These are phyloP conservation scores for Tolypeutes matacus DNA, from an alignment of 2,797 vertebrate genomes.

Conservation along the genomic window DNA sequence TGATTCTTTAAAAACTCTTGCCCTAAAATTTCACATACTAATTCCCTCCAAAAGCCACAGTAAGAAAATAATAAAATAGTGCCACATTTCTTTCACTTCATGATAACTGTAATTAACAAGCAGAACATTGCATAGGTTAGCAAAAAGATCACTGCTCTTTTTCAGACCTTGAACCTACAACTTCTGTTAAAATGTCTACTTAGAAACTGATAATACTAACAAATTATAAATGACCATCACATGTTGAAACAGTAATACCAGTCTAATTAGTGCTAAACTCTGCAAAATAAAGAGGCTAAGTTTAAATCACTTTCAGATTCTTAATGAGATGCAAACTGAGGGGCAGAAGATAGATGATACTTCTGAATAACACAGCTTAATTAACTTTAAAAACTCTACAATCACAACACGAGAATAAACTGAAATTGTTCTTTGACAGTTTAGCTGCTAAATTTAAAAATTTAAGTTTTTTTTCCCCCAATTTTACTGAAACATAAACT, in stretches of 20 bases:
- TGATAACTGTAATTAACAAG: conserved; percentile 1
- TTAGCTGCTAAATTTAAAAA: no score
- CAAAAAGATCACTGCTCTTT: background rate
- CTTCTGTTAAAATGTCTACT: background rate
- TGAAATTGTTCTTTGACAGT: background rate
- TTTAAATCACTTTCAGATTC: background rate
- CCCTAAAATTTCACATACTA: background rate
- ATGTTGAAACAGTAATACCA: background rate
- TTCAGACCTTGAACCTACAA: background rate
- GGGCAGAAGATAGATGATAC: background rate
- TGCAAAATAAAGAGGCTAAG: background rate
- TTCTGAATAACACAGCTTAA: background rate
- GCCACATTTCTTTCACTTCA: background rate
- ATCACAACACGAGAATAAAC: background rate
- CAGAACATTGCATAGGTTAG: background rate
- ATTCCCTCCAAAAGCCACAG: background rate
- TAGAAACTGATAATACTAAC: background rate
- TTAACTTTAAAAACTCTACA: background rate
- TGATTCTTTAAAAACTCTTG: background rate
- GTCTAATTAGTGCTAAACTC: background rate
- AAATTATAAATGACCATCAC: conserved; percentile 40
- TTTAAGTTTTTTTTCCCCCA: no score
- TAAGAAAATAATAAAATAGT: background rate
- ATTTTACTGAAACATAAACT: no score
- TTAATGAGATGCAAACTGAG: conserved; percentile 13